Evolutionary conservation across 2,797 vertebrate genomes (phyloP).

Genomic region (Takifugu rubripes): DNA sequence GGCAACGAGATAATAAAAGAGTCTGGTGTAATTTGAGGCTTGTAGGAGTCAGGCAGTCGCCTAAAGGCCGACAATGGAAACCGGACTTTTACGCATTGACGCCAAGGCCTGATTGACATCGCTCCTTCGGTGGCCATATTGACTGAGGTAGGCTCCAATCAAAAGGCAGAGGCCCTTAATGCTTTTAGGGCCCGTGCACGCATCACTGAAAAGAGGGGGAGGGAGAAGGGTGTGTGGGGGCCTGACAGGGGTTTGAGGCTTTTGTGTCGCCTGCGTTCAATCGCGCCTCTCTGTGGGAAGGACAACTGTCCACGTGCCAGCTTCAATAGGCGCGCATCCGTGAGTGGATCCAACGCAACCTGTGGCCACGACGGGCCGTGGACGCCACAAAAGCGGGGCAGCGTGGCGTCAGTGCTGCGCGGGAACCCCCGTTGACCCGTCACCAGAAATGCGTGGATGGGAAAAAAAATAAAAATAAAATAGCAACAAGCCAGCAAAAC

Average conservation of each 20-base stretch:
- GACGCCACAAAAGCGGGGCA: conserved; percentile 64
- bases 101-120: conserved; percentile 56
- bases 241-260: conserved; percentile 61
- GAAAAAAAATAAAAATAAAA: conserved; percentile 12
- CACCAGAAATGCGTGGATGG: conserved; percentile 50
- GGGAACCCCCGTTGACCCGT: conserved; percentile 48
- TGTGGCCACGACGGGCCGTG: conserved; percentile 71
- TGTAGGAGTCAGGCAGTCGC: conserved; percentile 54
- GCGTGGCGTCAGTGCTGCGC: conserved; percentile 48
- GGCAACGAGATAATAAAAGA: conserved; percentile 75
- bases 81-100: conserved; percentile 57
- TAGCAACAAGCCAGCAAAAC: too few species aligned
- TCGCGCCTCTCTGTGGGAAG: conserved; percentile 73
- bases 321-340: conserved; percentile 69
- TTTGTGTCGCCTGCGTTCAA: conserved; percentile 72
- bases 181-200: conserved; percentile 53
- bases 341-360: conserved; percentile 75
- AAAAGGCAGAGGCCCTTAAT: conserved; percentile 58
- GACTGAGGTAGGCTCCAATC: conserved; percentile 44
- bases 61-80: conserved; percentile 55
- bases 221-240: conserved; percentile 14
- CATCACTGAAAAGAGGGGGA: conserved; percentile 51
- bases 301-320: conserved; percentile 76
- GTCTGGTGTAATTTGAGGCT: conserved; percentile 69
- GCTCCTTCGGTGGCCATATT: conserved; percentile 54